Evolutionary conservation across 2,113 vertebrate genomes (phyloP), one percentile per base, ranked within the genome.

Genomic region (Microtus montanus): DNA sequence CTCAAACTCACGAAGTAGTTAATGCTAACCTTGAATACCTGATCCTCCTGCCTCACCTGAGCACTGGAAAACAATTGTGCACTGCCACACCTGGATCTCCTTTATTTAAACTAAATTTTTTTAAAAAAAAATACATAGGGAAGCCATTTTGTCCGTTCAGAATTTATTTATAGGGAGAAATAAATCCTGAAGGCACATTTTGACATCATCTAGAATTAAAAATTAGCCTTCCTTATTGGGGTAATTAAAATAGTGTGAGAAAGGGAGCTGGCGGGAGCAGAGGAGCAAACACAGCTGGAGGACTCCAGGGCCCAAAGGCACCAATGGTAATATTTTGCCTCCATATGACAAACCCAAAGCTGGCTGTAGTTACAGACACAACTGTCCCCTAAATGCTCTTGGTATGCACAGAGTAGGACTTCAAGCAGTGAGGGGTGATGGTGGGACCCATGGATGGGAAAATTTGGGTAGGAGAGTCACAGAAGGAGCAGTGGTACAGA

Each of bases 171-270:
- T 82, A 47, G 12, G 49, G 77, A 87, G 64, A 90, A 63, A 95
- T 68, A 28, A 91, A 87, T 77, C 83, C 33, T 78, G 64, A 28
- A 52, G 4, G 87, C 87, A 58, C 41, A 78, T 44, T 93, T 58
- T 93, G 44, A 84, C 61, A 80, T 41, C 63, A 80, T 41, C 63
- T 73, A 89, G 83, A 94, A 95, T 83, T 87, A 85, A 41, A 95
- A 86, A 64, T 94, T 87, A 63, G 49, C 68, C 84, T 94, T 64
- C 49, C 54, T 86, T 91, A 28, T 7, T 49, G 0, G 1, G 41
- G 52, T 35, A 84, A 95, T 24, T n/a, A 91, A 92, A 87, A 91
- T 71, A 89, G 17, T 41, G 5, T 41, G 49, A 5, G 49, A 79
- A 64, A 26, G 30, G 20, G 82, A 7, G 14, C n/a, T 41, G 38